Base-by-base conservation (phyloP, 2,888 invertebrate species). In the Hofmannophila pseudospretella region DNA sequence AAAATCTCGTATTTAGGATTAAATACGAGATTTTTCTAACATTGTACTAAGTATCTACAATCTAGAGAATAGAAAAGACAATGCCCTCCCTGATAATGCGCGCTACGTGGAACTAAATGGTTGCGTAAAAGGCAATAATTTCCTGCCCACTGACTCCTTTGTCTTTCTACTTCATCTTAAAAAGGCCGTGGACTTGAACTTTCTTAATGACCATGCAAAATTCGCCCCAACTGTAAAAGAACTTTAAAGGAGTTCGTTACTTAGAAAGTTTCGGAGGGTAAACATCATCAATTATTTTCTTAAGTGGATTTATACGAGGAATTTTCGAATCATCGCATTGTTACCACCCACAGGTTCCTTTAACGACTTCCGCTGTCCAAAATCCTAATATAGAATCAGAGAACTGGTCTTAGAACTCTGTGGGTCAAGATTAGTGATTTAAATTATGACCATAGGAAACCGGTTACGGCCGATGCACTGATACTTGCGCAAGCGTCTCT, bases 381-480 rank as follows among this genome's bases (percentile, higher is more conserved):
- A 58, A 60, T 63, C 50, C 54, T 56, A 57, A 57, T 60, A 56
- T 51, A 53, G 48, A 23, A 23, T 58, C 47, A 44, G 46, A 61
- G 58, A 73, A 75, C 74, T 71, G 67, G 73, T 67, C 62, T 52
- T 41, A 54, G 57, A 67, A 74, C 67, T 62, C 76, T 82, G 73
- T 81, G 78, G 84, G 84, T 84, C 85, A 85, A 80, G 74, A 80
- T 79, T 78, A 75, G 69, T 69, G 67, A 71, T 70, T 58, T 60
- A 74, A 77, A 72, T 76, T 74, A 78, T 61, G 58, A 62, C 54
- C 59, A 49, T 52, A 41, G 42, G 41, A 49, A 75, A 82, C 85
- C 81, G 80, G 84, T 82, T 56, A 43, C 51, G 60, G 55, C 52
- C 67, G 69, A 76, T 76, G 79, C 78, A 76, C 67, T 38, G 48